Evolutionary conservation across 2,888 invertebrate genomes (phyloP), one percentile per base, ranked within the genome.

Genomic region (Linyphia triangularis): DNA sequence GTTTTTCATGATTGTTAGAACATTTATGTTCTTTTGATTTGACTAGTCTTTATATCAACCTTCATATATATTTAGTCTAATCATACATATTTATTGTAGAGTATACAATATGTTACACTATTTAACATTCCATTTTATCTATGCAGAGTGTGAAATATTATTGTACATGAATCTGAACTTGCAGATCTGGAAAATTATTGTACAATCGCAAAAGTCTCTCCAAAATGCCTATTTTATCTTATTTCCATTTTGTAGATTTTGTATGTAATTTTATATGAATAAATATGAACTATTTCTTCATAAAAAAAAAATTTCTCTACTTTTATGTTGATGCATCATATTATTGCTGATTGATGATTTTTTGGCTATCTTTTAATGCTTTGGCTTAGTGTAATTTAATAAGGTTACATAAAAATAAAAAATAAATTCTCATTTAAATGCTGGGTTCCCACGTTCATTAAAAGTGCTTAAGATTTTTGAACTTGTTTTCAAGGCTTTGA

Each of bases 261-360:
- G 75, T 88, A 81, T 88, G 73, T 82, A 78, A 78, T 85, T 88
- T 88, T 88, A 81, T 88, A 88, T 67, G 59, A 86, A 88, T 81
- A 81, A 86, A 88, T 57, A 51, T 61, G 26, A 88, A 63, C 13
- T 78, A 85, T 85, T 85, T 85, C 82, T 72, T 72, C 40, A 67
- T 30, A 69, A 6, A 78, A 65, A 33, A 51, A 13, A 51, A 16
- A n/a, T 51, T n/a, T 51, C n/a, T n/a, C n/a, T n/a, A n/a, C n/a
- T n/a, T n/a, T n/a, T n/a, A n/a, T n/a, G n/a, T n/a, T n/a, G n/a
- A n/a, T n/a, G n/a, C n/a, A n/a, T n/a, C n/a, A n/a, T n/a, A n/a
- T n/a, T n/a, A n/a, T n/a, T n/a, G n/a, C n/a, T n/a, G n/a, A n/a
- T n/a, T n/a, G n/a, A n/a, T n/a, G n/a, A n/a, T n/a, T n/a, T n/a